These are phyloP conservation scores for Kobus ellipsiprymnus DNA, from an alignment of 2,113 vertebrate genomes.

Conservation along the genomic window DNA sequence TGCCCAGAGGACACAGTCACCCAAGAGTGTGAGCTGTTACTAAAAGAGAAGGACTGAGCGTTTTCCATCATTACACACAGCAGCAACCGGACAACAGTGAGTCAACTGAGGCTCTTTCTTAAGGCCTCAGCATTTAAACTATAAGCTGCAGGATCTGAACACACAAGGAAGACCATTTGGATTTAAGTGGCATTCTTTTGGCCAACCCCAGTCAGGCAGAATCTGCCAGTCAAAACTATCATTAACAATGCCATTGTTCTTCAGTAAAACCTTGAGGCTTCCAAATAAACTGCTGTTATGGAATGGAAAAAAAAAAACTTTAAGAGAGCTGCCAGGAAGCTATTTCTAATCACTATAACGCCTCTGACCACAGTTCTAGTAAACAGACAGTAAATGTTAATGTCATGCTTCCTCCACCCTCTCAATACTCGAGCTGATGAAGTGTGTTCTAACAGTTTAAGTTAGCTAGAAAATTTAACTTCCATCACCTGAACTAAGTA, in stretches of 20 bases:
- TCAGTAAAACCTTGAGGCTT: background rate
- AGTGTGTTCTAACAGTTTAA: background rate
- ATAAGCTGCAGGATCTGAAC: background rate
- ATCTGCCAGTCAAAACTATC: conserved; percentile 9
- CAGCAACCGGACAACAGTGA: background rate
- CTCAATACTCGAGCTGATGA: background rate
- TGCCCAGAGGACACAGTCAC: fast-evolving
- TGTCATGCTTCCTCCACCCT: background rate
- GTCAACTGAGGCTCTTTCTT: background rate
- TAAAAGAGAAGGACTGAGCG: background rate
- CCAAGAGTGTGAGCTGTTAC: background rate
- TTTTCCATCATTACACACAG: background rate
- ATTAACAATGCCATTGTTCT: background rate
- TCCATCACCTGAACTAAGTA: background rate
- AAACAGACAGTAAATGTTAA: background rate
- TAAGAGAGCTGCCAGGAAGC: background rate
- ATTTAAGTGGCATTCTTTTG: background rate
- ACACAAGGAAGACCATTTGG: background rate
- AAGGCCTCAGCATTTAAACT: background rate
- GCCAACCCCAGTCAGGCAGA: background rate
- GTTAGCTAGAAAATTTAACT: background rate
- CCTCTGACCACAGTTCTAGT: background rate
- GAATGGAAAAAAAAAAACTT: background rate
- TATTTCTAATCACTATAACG: background rate
- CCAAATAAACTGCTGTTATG: background rate